Evolutionary conservation across 2,113 vertebrate genomes (phyloP).

Genomic region (Indri indri): DNA sequence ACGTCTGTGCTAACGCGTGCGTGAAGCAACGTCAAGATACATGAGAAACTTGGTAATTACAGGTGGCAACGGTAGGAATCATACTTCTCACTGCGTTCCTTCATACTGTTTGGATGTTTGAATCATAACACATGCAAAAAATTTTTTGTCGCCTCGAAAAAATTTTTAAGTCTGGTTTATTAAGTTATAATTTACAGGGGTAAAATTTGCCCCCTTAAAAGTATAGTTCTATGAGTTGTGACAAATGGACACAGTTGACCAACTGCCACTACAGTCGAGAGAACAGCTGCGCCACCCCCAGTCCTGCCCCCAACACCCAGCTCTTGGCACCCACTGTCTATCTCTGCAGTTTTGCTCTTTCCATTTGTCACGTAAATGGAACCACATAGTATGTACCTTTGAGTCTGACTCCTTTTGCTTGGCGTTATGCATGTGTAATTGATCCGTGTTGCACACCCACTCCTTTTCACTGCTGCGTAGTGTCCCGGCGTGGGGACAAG

Average conservation of each 20-base stretch:
- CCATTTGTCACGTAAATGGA: background rate
- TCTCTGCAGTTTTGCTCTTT: background rate
- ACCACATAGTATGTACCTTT: fast-evolving
- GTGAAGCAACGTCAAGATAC: background rate
- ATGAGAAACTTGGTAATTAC: background rate
- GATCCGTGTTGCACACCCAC: fast-evolving
- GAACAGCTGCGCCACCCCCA: too few species aligned
- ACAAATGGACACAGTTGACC: background rate
- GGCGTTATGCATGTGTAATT: fast-evolving
- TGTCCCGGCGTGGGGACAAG: fast-evolving
- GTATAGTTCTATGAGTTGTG: background rate
- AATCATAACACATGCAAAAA: background rate
- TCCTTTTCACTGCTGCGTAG: too few species aligned
- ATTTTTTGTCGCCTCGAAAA: background rate
- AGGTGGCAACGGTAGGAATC: background rate
- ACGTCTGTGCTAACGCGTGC: background rate
- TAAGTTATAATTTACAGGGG: background rate
- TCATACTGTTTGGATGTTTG: background rate
- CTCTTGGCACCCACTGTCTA: background rate
- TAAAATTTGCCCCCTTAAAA: background rate
- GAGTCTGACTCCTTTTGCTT: background rate
- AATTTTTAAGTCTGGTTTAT: background rate
- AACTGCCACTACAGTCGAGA: background rate
- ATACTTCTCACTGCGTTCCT: background rate
- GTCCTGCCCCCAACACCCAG: too few species aligned